Base-by-base conservation (phyloP, 1,140 invertebrate species). In the Ruditapes philippinarum region DNA sequence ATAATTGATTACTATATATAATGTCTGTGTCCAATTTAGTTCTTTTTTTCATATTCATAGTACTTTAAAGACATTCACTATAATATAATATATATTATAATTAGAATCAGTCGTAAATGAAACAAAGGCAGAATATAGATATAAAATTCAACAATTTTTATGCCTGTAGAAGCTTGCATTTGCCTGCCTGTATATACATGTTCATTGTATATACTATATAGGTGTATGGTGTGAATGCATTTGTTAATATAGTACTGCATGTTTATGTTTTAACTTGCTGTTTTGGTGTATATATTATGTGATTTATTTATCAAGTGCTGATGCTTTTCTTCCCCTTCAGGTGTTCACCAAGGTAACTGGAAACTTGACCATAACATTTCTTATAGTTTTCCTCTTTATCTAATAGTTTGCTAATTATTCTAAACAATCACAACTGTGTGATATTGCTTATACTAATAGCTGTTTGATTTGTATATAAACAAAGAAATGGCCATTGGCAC, bases 291-390 rank as follows among this genome's bases (percentile, higher is more conserved):
- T 80, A 22, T 81, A 68, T 82, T 62, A 38, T 38, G 33, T 36
- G 65, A 19, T 4, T n/a, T 70, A 70, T 70, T 38, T 70, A 70
- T 70, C 36, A 28, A 62, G 19, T 62, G 57, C 57, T 25, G 28
- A n/a, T 60, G 36, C 54, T 68, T 82, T 82, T 82, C 38, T 68
- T 28, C 80, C 80, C n/a, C 51, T 62, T 36, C 80, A 82, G 80
- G 80, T 49, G 25, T 82, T 68, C 38, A 51, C 80, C 40, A 82
- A 82, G 80, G 80, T 82, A 82, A 82, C 40, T n/a, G 62, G 74
- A 51, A 51, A 51, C 14, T 31, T 78, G 38, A 28, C 65, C 17
- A 40, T 70, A 70, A 38, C 65, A 70, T 31, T 19, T 17, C 38
- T 45, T 76, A 22, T 49, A 76, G 11, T 76, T 76, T 31, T 40